phyloP scores from a whole-genome alignment of 2,888 invertebrate genomes.

The Cerastoderma edule region DNA sequence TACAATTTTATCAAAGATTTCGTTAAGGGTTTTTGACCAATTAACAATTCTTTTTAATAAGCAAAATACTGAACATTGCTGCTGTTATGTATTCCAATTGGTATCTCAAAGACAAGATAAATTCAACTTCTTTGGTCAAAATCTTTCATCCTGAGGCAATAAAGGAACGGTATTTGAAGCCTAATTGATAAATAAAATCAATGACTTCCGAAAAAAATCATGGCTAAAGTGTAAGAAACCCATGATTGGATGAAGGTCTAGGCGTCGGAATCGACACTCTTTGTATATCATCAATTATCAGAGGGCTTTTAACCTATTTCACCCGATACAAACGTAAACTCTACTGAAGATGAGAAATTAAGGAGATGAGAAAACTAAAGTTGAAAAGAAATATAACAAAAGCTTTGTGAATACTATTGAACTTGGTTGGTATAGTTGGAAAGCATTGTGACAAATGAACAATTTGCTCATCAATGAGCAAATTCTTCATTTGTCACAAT shows the following conservation, averaged over 20 bases:
- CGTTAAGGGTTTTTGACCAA: too few species aligned
- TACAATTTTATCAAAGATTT: too few species aligned
- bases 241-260: background rate
- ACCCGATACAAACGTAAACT: too few species aligned
- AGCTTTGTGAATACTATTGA: background rate
- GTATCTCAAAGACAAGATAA: too few species aligned
- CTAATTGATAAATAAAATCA: constrained; percentile 18
- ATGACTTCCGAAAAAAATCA: constrained; percentile 17
- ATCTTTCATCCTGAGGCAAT: constrained; percentile 5
- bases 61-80: too few species aligned
- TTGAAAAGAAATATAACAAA: too few species aligned
- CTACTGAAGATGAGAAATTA: too few species aligned
- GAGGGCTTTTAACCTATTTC: too few species aligned
- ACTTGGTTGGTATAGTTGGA: background rate
- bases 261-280: background rate
- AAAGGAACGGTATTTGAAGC: constrained; percentile 15
- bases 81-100: too few species aligned
- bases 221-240: constrained; percentile 21
- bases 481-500: background rate
- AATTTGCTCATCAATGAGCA: background rate
- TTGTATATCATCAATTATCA: too few species aligned
- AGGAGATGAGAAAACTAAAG: too few species aligned
- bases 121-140: constrained; percentile 3
- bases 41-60: too few species aligned
- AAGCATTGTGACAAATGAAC: background rate